phyloP scores from a whole-genome alignment of 2,888 invertebrate genomes.

The Limnephilus auricula region DNA sequence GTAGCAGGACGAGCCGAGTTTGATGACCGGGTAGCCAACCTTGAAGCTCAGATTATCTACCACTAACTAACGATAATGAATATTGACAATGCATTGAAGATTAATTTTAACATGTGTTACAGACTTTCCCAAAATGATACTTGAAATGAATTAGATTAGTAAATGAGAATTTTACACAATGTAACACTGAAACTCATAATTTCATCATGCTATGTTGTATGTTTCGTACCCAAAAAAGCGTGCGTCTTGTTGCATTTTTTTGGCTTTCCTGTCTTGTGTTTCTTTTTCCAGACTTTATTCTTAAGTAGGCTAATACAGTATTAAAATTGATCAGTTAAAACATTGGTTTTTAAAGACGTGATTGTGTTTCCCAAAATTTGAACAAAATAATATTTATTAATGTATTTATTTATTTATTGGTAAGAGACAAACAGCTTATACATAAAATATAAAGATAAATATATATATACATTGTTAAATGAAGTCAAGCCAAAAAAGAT shows the following conservation, averaged over 20 bases:
- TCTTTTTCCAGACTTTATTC: background rate
- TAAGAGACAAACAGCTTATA: too few species aligned
- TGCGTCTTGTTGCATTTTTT: slow-evolving; percentile 20
- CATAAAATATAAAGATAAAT: too few species aligned
- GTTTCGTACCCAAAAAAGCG: background rate
- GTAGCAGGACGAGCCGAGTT: too few species aligned
- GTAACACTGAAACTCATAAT: background rate
- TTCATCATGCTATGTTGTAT: background rate
- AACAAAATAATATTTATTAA: background rate
- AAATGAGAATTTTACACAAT: background rate
- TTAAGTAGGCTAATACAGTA: background rate
- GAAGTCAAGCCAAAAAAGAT: too few species aligned
- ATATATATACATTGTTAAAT: too few species aligned
- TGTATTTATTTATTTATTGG: too few species aligned
- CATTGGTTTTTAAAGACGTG: background rate
- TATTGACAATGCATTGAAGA: too few species aligned
- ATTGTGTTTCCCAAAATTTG: background rate
- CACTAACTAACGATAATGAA: too few species aligned
- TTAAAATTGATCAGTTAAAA: background rate
- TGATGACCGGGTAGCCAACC: too few species aligned
- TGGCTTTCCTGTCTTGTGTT: slow-evolving; percentile 22
- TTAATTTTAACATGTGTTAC: background rate
- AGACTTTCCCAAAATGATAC: too few species aligned
- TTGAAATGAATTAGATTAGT: background rate
- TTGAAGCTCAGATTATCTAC: too few species aligned